phyloP scores from a whole-genome alignment of 1,140 invertebrate species.

The Hypothenemus hampei region DNA sequence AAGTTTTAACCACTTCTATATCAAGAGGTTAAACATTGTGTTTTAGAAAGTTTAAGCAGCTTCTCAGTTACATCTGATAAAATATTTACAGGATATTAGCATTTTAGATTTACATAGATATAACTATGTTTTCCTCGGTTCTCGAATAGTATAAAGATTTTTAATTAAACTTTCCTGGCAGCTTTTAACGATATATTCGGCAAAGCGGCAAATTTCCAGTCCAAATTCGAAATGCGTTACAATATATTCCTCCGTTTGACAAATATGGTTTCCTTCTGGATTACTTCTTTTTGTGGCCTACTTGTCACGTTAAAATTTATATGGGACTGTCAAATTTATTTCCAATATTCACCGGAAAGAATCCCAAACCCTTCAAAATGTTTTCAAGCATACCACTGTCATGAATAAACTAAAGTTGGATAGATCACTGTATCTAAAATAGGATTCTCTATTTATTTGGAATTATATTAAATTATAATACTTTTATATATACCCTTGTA shows the following conservation, averaged over 20 bases:
- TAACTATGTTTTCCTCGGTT: conserved; percentile 6
- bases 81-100: conserved; percentile 5
- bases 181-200: neutral
- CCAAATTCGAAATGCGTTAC: conserved; percentile 8
- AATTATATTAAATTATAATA: too few relatives aligned
- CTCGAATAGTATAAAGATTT: neutral
- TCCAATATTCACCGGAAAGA: conserved; percentile 17
- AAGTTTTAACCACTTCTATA: conserved; percentile 5
- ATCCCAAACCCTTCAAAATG: neutral
- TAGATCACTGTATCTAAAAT: neutral
- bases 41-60: neutral
- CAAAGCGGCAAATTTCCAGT: conserved; percentile 2
- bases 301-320: conserved; percentile 19
- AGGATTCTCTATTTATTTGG: neutral
- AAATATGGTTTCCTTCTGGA: conserved; percentile 21
- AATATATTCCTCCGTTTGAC: conserved; percentile 14
- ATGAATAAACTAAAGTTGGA: neutral
- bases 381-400: neutral
- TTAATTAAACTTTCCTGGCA: conserved; percentile 5
- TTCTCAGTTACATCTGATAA: conserved; percentile 7
- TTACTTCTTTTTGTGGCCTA: conserved; percentile 18
- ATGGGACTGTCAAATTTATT: conserved; percentile 20
- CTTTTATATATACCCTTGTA: conserved; percentile 24
- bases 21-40: conserved; percentile 6
- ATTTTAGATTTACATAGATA: conserved; percentile 5